phyloP scores from a whole-genome alignment of 2,888 invertebrate genomes.

The Eurytoma adleriae region DNA sequence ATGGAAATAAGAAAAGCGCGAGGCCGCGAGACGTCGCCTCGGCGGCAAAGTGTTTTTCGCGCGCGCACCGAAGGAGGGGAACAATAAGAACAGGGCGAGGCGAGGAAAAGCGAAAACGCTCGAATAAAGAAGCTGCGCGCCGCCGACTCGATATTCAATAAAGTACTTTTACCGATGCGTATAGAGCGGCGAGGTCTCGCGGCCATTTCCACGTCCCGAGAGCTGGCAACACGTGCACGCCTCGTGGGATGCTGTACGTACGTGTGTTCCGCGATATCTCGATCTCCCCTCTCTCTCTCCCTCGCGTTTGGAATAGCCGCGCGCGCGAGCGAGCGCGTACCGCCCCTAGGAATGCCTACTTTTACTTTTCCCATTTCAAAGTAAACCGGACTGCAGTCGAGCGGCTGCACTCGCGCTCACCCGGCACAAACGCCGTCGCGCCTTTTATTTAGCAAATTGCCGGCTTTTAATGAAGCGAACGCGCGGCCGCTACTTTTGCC shows the following conservation, averaged over 20 bases:
- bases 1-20: background rate
- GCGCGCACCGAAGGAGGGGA: no score
- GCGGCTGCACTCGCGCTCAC: background rate
- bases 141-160: slow-evolving; percentile 25
- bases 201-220: background rate
- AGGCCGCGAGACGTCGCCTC: background rate
- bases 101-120: slow-evolving; percentile 14
- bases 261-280: background rate
- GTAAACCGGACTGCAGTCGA: slow-evolving; percentile 51
- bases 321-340: slow-evolving; percentile 14
- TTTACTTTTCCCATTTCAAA: slow-evolving; percentile 65
- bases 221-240: slow-evolving; percentile 28
- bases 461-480: slow-evolving; percentile 9
- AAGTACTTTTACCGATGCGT: slow-evolving; percentile 5
- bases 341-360: slow-evolving; percentile 64
- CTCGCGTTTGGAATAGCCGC: no score
- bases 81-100: background rate
- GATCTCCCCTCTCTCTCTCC: background rate
- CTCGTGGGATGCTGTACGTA: slow-evolving; percentile 27
- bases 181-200: background rate
- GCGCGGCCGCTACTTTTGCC: background rate
- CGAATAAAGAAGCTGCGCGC: slow-evolving; percentile 9
- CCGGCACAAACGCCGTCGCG: slow-evolving; percentile 1
- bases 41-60: no score
- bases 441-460: slow-evolving; percentile 35